Base-by-base conservation (phyloP, 2,113 vertebrate species). In the Ploceus nigricollis region DNA sequence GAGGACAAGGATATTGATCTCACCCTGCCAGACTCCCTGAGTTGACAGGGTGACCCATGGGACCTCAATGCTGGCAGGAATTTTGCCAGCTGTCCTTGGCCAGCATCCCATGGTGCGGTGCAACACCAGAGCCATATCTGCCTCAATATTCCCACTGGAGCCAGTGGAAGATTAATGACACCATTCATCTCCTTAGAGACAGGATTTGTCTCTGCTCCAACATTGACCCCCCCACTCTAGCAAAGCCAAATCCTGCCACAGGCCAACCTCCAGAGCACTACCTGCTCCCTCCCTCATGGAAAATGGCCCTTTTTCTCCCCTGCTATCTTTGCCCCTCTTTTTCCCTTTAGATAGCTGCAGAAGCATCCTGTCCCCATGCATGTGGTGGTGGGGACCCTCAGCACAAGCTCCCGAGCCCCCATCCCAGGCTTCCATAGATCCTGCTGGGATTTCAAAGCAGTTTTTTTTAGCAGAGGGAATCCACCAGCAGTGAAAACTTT, bases 221-320 rank as follows among this genome's bases (percentile, higher is more conserved):
- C 47, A 15, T 1, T 4, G 58, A 54, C 7, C 31, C 13, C 40
- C 0, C 9, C 0, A 10, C 16, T 72, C 27, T 7, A 5, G 79
- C 40, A 68, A 61, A 72, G 48, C 76, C 81, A 63, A 63, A 68
- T n/a, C 31, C 33, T 65, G 20, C 39, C 22, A 31, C 7, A 14
- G 60, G 19, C 35, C 40, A 44, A 71, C n/a, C 18, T 47, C 37
- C 27, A 4, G 39, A 37, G 11, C 25, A 18, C 21, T 14, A 14
- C n/a, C 25, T 37, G 44, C 61, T 28, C 50, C 51, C n/a, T 19
- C 31, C 11, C 13, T 58, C 4, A 4, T 45, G 19, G 37, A 63
- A 83, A 68, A 79, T 1, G 7, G 30, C 37, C 50, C 11, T 6
- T 56, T 51, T 24, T 10, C 75, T 33, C 2, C 40, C 21, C 5